Conservation (phyloP, 2,888 invertebrate genomes). For the Acleris laterana region DNA sequence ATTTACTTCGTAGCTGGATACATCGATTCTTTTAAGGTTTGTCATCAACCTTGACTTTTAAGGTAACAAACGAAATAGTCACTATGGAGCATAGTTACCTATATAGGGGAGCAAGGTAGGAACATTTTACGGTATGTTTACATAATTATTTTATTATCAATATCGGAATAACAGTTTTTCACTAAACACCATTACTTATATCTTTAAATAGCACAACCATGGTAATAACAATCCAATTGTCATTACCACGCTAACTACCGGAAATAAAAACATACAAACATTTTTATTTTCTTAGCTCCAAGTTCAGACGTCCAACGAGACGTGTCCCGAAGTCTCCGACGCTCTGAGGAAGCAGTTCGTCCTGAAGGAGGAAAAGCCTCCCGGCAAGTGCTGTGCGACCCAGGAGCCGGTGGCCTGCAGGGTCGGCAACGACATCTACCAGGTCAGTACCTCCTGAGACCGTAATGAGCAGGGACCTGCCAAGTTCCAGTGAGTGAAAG, state of each 20-base stretch:
- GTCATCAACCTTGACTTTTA: too few relatives aligned
- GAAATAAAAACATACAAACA: neutral
- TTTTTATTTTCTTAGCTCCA: slow-evolving; percentile 69
- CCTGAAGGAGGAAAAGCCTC: slow-evolving; percentile 69
- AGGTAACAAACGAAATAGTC: too few relatives aligned
- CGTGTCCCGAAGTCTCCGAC: slow-evolving; percentile 76
- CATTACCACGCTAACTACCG: neutral
- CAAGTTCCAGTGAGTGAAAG: too few relatives aligned
- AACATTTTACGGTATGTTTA: too few relatives aligned
- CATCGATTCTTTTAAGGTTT: too few relatives aligned
- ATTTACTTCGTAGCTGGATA: too few relatives aligned
- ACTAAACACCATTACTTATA: too few relatives aligned
- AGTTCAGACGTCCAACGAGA: slow-evolving; percentile 80
- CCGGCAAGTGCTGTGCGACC: slow-evolving; percentile 84
- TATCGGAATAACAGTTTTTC: too few relatives aligned
- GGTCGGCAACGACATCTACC: slow-evolving; percentile 73
- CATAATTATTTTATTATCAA: too few relatives aligned
- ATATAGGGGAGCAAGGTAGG: too few relatives aligned
- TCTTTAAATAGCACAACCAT: too few relatives aligned
- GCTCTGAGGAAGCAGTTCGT: slow-evolving; percentile 77
- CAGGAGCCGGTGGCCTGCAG: slow-evolving; percentile 83
- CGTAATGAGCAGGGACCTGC: neutral
- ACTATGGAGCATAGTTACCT: too few relatives aligned
- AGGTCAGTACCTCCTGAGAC: slow-evolving; percentile 55
- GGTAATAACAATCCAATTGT: neutral